A percentile compares a stretch with the other conserved stretches of the same genome.
Evolutionary conservation across 2,113 vertebrate genomes (phyloP).

Genomic region (Bubo blakistoni): DNA sequence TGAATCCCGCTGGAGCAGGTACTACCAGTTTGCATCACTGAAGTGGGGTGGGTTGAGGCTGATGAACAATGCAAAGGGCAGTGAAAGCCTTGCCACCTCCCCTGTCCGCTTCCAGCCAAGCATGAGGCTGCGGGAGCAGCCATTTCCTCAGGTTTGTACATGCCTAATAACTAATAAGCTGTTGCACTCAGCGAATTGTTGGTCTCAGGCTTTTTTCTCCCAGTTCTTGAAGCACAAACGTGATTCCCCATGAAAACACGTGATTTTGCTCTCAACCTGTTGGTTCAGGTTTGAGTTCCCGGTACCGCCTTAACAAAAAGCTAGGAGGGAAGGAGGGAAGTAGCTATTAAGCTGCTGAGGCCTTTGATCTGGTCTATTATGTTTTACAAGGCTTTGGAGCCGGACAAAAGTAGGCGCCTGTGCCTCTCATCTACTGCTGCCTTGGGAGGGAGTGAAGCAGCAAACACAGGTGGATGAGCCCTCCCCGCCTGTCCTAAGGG

Average conservation of each 20-base stretch:
- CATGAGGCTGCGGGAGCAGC: background rate
- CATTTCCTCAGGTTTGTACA: conserved; percentile 32
- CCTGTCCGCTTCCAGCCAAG: background rate
- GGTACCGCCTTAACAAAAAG: background rate
- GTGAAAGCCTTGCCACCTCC: background rate
- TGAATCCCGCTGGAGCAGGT: rapidly evolving
- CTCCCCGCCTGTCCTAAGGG: background rate
- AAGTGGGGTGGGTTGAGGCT: background rate
- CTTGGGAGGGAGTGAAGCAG: background rate
- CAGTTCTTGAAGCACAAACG: background rate
- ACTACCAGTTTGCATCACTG: rapidly evolving
- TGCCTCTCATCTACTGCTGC: background rate
- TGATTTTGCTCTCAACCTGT: conserved; percentile 9
- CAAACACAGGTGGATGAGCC: background rate
- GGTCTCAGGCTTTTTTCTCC: background rate
- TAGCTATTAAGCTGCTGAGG: conserved; percentile 15
- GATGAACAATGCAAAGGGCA: rapidly evolving
- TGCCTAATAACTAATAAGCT: background rate
- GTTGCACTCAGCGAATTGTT: background rate
- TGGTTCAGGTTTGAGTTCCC: background rate
- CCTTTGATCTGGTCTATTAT: conserved; percentile 58
- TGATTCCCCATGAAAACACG: background rate
- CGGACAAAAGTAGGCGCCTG: background rate
- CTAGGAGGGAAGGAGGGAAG: conserved; percentile 11
- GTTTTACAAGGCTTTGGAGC: conserved; percentile 32